These are phyloP conservation scores for Hesperophylax magnus DNA, from an alignment of 1,140 invertebrate species.

Conservation along the genomic window DNA sequence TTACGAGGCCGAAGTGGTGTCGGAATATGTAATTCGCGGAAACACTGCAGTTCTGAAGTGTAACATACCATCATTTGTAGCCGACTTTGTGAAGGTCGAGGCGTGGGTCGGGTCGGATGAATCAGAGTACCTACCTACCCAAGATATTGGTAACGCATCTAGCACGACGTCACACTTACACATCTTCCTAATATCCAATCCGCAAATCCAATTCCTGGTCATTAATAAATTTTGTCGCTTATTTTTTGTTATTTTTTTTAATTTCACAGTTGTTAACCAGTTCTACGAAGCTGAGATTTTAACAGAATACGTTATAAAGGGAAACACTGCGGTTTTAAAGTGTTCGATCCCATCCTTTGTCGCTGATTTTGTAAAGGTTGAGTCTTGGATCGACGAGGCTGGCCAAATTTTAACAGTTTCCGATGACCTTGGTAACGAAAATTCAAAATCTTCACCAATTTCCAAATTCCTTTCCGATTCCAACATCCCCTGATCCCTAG, in stretches of 20 bases:
- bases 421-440: constrained; percentile 74
- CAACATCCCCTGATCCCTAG: not conserved
- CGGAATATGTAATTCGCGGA: constrained; percentile 92
- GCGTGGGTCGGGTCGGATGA: constrained; percentile 88
- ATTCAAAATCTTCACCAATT: constrained; percentile 16
- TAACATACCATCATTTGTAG: constrained; percentile 92
- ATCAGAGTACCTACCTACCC: constrained; percentile 74
- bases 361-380: constrained; percentile 84
- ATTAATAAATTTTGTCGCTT: not conserved
- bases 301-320: constrained; percentile 85
- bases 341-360: constrained; percentile 87
- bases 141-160: constrained; percentile 65
- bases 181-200: constrained; percentile 32
- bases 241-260: constrained; percentile 13
- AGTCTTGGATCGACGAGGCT: constrained; percentile 81
- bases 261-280: constrained; percentile 82
- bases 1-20: constrained; percentile 93
- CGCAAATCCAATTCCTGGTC: constrained; percentile 17
- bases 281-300: constrained; percentile 86
- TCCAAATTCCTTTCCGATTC: not conserved
- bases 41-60: constrained; percentile 94
- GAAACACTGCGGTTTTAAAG: constrained; percentile 84
- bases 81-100: constrained; percentile 91
- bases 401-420: constrained; percentile 74
- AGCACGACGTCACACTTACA: not conserved